Evolutionary conservation across 1,140 invertebrate genomes (phyloP), one percentile per base, ranked within the genome.

Genomic region (Diabrotica undecimpunctata): DNA sequence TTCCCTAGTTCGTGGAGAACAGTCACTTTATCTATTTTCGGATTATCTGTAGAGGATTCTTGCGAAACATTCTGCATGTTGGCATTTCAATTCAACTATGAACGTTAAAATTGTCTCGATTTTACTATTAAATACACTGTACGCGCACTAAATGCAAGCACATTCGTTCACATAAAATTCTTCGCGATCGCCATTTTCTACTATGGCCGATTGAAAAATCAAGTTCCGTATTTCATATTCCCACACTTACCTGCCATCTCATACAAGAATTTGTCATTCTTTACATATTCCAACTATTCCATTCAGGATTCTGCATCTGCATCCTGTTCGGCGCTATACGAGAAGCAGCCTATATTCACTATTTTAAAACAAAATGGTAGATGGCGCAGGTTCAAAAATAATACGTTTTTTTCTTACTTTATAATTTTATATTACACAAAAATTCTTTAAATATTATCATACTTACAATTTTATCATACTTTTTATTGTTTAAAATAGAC

Each of bases 41-140:
- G 84, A 83, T 86, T 88, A 86, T 90, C 88, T 83, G 87, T 85
- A 77, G 82, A 81, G 74, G 83, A 83, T 78, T 82, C 83, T 85
- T 88, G 86, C 86, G 86, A 87, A 85, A 90, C 89, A 91, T 92
- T 91, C 90, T 92, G 90, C 90, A 93, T 93, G 84, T 91, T 90
- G 87, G 83, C 84, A 84, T 84, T 84, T 86, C 85, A 77, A 75
- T 75, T 65, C 70, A 69, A 73, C 70, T 56, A 67, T 64, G 58
- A 72, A 64, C 56, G 64, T 73, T 66, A 62, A 64, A 65, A 67
- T 71, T 64, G 55, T 72, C 68, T 50, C 70, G 66, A 66, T 73
- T 74, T 70, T 71, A 66, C 35, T 69, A 69, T 70, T 69, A 72
- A 72, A 72, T 64, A 71, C 70, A 72, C 72, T 74, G 67, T 72